phyloP scores from a whole-genome alignment of 2,113 vertebrate species.

The Thunnus maccoyii region DNA sequence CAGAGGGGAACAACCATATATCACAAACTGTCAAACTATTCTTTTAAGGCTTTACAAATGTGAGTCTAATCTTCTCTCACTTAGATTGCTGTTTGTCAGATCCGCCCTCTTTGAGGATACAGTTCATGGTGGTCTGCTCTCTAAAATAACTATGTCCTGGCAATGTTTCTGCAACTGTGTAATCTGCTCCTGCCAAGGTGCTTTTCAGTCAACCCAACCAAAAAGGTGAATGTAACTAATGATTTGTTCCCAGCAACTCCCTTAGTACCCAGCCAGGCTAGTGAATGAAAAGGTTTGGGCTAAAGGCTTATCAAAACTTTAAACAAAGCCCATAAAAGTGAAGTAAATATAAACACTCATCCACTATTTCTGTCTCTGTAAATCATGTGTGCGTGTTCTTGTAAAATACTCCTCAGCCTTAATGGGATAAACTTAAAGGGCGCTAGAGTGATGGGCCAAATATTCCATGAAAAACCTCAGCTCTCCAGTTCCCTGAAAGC shows the following conservation, averaged over 20 bases:
- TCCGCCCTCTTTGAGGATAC: slow-evolving; percentile 46
- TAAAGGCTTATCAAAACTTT: slow-evolving; percentile 63
- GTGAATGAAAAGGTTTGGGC: slow-evolving; percentile 56
- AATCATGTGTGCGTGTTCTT: slow-evolving; percentile 65
- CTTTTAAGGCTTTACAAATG: slow-evolving; percentile 1
- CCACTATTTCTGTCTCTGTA: slow-evolving; percentile 63
- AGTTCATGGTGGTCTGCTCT: slow-evolving; percentile 68
- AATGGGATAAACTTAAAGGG: slow-evolving; percentile 69
- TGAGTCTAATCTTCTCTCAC: slow-evolving; percentile 1
- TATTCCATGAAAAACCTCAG: slow-evolving; percentile 79
- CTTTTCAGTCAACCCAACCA: slow-evolving; percentile 49
- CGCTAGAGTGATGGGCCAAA: slow-evolving; percentile 58
- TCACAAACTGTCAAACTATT: background rate
- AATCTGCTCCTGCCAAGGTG: slow-evolving; percentile 60
- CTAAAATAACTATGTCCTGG: slow-evolving; percentile 52
- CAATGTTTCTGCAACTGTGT: slow-evolving; percentile 59
- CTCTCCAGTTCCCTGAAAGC: slow-evolving; percentile 73
- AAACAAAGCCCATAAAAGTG: slow-evolving; percentile 60
- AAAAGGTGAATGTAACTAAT: slow-evolving; percentile 57
- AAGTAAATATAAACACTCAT: slow-evolving; percentile 71
- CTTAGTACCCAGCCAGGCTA: slow-evolving; percentile 23
- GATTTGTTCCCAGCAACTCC: slow-evolving; percentile 58
- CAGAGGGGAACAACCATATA: background rate
- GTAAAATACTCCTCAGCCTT: slow-evolving; percentile 54
- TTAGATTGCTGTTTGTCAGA: slow-evolving; percentile 60